A percentile compares a stretch with the other conserved stretches of the same genome.
These are phyloP conservation scores for Campylomormyrus numenius DNA, from an alignment of 2,113 vertebrate species.

Conservation along the genomic window DNA sequence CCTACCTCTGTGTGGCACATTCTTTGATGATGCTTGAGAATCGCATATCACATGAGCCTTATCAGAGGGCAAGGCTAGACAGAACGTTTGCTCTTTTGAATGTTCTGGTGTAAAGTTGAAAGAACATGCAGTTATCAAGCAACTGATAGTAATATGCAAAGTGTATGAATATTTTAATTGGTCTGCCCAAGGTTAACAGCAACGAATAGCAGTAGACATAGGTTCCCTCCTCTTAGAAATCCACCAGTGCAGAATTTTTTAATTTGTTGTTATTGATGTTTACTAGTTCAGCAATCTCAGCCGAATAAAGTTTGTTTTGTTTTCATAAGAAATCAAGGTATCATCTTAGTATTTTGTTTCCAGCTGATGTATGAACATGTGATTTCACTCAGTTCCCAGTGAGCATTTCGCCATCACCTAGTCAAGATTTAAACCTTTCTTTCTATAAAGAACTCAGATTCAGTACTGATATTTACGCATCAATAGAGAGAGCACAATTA, in stretches of 20 bases:
- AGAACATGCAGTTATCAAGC: not conserved
- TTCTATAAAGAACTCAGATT: not conserved
- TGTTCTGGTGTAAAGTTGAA: not conserved
- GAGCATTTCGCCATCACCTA: not conserved
- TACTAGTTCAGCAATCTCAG: not conserved
- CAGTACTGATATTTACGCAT: not conserved
- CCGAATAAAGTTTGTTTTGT: not conserved
- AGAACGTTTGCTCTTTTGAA: not conserved
- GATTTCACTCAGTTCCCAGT: not conserved
- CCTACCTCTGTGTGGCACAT: not conserved
- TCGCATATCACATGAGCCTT: not conserved
- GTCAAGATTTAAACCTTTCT: not conserved
- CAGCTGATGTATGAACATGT: not conserved
- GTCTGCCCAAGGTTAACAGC: not conserved
- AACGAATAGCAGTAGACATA: not conserved
- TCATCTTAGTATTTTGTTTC: not conserved
- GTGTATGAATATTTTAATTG: not conserved
- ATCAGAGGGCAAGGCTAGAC: not conserved
- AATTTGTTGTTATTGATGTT: not conserved
- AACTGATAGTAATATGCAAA: not conserved
- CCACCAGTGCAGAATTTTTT: not conserved
- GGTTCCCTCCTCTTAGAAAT: not conserved
- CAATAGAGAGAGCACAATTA: not conserved
- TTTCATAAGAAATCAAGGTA: not conserved
- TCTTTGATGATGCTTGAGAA: not conserved